Evolutionary conservation across 2,113 vertebrate genomes (phyloP).

Genomic region (Hippocampus mohnikei): DNA sequence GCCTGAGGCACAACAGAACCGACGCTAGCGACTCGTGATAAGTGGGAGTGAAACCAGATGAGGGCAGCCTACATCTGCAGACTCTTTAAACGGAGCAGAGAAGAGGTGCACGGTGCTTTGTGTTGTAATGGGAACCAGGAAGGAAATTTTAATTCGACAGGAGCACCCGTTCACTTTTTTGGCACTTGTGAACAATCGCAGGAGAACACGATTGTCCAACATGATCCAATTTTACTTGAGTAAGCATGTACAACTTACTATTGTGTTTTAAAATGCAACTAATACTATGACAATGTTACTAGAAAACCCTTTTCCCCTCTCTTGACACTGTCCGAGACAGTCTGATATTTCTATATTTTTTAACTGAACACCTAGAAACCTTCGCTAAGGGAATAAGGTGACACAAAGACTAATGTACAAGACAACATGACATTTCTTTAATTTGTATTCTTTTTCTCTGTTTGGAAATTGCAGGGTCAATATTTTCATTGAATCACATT

Average conservation of each 20-base stretch:
- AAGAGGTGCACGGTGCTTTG: neutral
- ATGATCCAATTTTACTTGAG: no score
- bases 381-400: neutral
- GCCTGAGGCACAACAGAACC: neutral
- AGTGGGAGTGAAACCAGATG: conserved; percentile 36
- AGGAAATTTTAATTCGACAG: neutral
- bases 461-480: conserved; percentile 90
- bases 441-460: conserved; percentile 88
- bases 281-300: no score
- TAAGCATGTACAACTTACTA: no score
- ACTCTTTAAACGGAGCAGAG: neutral
- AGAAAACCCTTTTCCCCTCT: no score
- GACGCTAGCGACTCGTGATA: neutral
- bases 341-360: no score
- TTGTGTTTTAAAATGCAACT: no score
- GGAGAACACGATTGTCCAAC: no score
- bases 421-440: conserved; percentile 58
- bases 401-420: conserved; percentile 23
- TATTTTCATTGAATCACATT: conserved; percentile 88
- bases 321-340: no score
- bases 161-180: neutral
- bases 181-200: neutral
- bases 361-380: neutral
- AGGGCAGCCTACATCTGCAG: conserved; percentile 43
- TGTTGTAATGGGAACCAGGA: neutral